A percentile compares a stretch with the other conserved stretches of the same genome.
Evolutionary conservation across 2,113 vertebrate genomes (phyloP).

Genomic region (Cephalopterus ornatus): DNA sequence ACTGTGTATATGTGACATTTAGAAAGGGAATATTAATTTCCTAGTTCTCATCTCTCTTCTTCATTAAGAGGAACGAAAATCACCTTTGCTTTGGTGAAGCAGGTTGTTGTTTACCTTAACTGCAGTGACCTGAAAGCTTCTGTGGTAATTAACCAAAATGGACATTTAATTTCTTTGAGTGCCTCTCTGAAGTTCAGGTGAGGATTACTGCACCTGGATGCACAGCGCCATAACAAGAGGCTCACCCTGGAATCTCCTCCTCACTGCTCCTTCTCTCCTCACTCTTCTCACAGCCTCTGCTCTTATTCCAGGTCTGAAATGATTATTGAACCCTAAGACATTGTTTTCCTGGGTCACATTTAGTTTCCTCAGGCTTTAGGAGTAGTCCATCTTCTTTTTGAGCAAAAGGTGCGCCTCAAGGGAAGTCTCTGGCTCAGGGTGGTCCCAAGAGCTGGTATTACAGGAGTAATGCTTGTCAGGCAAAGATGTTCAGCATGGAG

Average conservation of each 20-base stretch:
- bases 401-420: not conserved
- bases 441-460: not conserved
- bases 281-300: not conserved
- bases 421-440: rapidly evolving
- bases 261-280: not conserved
- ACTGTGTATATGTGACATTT: not conserved
- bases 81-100: not conserved
- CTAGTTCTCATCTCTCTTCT: not conserved
- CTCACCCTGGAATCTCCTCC: not conserved
- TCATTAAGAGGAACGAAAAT: not conserved
- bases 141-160: not conserved
- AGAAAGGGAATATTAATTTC: not conserved
- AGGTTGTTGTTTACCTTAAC: not conserved
- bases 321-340: not conserved
- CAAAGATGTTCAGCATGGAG: not conserved
- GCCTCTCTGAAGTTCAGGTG: not conserved
- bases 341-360: not conserved
- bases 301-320: not conserved
- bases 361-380: not conserved
- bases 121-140: not conserved
- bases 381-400: not conserved
- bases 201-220: rapidly evolving
- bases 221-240: not conserved
- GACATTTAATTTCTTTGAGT: not conserved
- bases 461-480: not conserved